A percentile compares a stretch with the other conserved stretches of the same genome.
Conservation (phyloP, 1,140 invertebrate genomes). For the Platyscapa corneri region DNA sequence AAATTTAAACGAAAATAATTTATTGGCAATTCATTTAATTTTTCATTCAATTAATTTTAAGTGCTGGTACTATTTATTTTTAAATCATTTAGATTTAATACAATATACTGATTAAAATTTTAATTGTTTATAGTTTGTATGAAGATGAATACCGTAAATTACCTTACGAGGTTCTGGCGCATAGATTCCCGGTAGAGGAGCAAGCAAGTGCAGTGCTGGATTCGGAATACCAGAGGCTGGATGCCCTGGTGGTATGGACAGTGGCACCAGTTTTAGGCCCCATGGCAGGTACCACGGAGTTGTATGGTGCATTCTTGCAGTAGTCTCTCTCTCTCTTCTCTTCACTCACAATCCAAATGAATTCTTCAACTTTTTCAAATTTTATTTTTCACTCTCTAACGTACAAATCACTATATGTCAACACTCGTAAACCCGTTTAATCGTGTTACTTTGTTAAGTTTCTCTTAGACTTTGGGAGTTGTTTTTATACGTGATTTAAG, state of each 20-base stretch:
- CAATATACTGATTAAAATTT: too few relatives aligned
- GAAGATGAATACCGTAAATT: background rate
- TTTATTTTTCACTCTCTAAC: background rate
- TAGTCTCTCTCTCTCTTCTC: background rate
- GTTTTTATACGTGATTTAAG: too few relatives aligned
- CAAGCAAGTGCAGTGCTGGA: conserved; percentile 68
- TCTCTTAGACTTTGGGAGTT: too few relatives aligned
- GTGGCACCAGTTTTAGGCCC: conserved; percentile 72
- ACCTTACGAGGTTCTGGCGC: conserved; percentile 73
- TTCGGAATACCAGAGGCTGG: conserved; percentile 71
- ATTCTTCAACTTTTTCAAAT: background rate
- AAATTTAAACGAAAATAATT: too few relatives aligned
- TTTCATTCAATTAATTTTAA: too few relatives aligned
- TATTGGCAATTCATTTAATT: too few relatives aligned
- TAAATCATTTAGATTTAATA: too few relatives aligned
- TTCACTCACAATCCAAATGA: background rate
- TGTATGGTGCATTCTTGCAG: conserved; percentile 70
- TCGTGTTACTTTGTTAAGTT: too few relatives aligned
- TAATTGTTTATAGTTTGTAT: too few relatives aligned
- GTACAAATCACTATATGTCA: background rate
- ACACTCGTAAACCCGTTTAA: background rate
- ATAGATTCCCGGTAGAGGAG: conserved; percentile 71
- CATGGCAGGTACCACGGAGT: conserved; percentile 73
- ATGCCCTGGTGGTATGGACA: conserved; percentile 70
- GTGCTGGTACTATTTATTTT: too few relatives aligned